Evolutionary conservation across 2,113 vertebrate genomes (phyloP).

Genomic region (Cinclus mexicanus): DNA sequence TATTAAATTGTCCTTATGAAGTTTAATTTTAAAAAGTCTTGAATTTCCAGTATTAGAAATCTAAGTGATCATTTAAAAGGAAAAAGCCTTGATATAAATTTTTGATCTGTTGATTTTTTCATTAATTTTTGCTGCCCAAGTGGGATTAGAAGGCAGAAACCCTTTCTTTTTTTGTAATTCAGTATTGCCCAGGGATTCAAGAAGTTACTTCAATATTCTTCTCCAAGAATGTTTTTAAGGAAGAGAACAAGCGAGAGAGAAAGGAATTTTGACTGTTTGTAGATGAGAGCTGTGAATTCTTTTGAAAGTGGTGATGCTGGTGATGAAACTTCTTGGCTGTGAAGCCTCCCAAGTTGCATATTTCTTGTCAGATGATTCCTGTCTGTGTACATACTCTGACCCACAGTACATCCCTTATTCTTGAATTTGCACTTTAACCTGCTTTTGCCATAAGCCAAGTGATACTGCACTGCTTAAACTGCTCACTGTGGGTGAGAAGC

Average conservation of each 20-base stretch:
- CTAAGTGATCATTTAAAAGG: not conserved
- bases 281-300: not conserved
- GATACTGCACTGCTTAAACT: not conserved
- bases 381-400: not conserved
- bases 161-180: not conserved
- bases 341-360: not conserved
- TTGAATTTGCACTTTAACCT: not conserved
- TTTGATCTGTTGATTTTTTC: not conserved
- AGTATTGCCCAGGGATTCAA: not conserved
- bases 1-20: not conserved
- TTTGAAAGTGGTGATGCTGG: not conserved
- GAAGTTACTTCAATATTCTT: not conserved
- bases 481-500: not conserved
- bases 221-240: not conserved
- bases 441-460: not conserved
- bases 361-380: not conserved
- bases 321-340: not conserved
- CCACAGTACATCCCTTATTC: not conserved
- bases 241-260: not conserved
- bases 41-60: not conserved
- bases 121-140: not conserved
- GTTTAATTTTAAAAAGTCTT: not conserved
- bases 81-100: not conserved
- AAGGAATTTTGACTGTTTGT: not conserved
- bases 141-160: not conserved